Conservation (phyloP, 2,113 vertebrate genomes). For the Stictonetta naevosa region DNA sequence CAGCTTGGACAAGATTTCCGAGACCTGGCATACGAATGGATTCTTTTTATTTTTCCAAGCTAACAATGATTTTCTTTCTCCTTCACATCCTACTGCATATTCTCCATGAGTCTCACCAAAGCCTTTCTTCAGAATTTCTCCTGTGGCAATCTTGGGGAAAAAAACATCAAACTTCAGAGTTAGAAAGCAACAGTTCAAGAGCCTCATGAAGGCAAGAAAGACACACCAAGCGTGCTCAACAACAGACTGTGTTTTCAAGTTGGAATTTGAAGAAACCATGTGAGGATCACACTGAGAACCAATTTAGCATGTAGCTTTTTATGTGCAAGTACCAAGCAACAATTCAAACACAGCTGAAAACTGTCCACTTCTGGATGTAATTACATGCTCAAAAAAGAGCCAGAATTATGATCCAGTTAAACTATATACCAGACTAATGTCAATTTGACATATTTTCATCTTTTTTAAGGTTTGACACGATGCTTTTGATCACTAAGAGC, state of each 20-base stretch:
- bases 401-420: not conserved
- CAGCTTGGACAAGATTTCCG: not conserved
- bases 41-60: not conserved
- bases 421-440: not conserved
- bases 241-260: not conserved
- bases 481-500: not conserved
- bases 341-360: conserved; percentile 7
- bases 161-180: not conserved
- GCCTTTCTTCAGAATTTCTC: not conserved
- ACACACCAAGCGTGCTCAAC: not conserved
- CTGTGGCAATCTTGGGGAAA: not conserved
- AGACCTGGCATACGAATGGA: not conserved
- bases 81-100: not conserved
- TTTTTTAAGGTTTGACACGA: conserved; percentile 1
- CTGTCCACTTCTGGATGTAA: not conserved
- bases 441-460: not conserved
- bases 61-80: not conserved
- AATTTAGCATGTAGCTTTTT: not conserved
- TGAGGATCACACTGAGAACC: not conserved
- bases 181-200: not conserved
- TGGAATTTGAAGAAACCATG: not conserved
- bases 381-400: not conserved
- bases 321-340: not conserved
- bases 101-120: not conserved
- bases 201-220: not conserved